Conservation (phyloP, 2,113 vertebrate species). For the Microtus ochrogaster region DNA sequence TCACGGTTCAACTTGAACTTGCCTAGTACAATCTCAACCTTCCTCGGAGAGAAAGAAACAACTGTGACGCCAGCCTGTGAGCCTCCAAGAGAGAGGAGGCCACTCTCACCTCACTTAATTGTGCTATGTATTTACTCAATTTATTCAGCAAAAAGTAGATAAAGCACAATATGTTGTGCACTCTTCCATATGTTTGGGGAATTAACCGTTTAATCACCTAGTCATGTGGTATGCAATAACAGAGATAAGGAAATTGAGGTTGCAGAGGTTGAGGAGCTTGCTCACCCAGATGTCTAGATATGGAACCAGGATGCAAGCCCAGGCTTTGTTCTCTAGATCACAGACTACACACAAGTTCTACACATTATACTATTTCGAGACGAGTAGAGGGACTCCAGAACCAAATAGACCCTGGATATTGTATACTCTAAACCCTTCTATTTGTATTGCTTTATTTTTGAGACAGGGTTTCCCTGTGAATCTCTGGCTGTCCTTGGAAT, state of each 20-base stretch:
- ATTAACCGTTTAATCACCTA: background rate
- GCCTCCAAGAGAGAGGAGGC: background rate
- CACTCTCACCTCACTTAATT: background rate
- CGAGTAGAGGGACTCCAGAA: background rate
- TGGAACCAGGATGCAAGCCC: background rate
- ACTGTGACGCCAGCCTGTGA: background rate
- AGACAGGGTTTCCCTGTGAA: background rate
- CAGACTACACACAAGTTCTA: accelerated
- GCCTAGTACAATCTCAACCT: background rate
- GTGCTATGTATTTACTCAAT: background rate
- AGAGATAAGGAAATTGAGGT: background rate
- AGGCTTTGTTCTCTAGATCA: no score
- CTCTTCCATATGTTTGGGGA: background rate
- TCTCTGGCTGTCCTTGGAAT: background rate
- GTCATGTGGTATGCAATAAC: background rate
- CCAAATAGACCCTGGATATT: background rate
- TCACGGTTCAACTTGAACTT: background rate
- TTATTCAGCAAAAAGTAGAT: background rate
- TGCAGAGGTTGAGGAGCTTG: background rate
- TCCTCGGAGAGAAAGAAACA: background rate
- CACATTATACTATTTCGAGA: background rate
- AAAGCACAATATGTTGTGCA: background rate
- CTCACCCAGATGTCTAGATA: background rate
- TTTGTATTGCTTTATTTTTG: background rate
- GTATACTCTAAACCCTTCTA: background rate